Conservation (phyloP, 2,797 vertebrate species). For the Trichosurus vulpecula region DNA sequence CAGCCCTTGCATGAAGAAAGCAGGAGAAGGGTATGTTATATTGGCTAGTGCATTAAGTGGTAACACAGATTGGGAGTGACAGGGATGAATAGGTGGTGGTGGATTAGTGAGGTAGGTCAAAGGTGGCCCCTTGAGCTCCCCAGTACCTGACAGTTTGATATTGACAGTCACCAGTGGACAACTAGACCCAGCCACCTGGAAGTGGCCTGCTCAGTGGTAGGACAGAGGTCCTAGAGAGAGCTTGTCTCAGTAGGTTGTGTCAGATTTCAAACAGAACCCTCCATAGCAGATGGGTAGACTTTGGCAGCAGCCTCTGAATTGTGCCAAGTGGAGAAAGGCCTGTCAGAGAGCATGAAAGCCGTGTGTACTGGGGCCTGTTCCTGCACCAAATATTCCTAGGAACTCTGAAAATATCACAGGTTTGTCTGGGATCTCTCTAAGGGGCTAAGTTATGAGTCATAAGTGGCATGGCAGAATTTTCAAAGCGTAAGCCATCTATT, state of each 20-base stretch:
- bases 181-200: neutral
- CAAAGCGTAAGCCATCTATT: constrained; percentile 6
- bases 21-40: constrained; percentile 51
- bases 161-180: constrained; percentile 30
- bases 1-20: constrained; percentile 59
- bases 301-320: neutral
- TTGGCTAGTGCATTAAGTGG: constrained; percentile 50
- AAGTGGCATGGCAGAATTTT: constrained; percentile 12
- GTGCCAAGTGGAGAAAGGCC: neutral
- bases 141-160: constrained; percentile 68
- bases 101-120: constrained; percentile 73
- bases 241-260: neutral
- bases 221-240: neutral
- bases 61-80: constrained; percentile 45
- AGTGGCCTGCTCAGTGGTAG: neutral
- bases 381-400: neutral
- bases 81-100: constrained; percentile 66
- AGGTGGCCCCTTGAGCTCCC: constrained; percentile 44
- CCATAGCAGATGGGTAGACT: constrained; percentile 42
- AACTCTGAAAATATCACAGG: neutral
- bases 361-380: neutral
- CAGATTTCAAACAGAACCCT: neutral
- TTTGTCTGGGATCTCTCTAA: neutral
- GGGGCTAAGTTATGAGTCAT: constrained; percentile 1
- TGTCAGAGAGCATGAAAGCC: constrained; percentile 9